Evolutionary conservation across 37 sponge, comb jelly and placozoan genomes (phyloP), one percentile per base, ranked within the genome.

Genomic region (Beroe forskalii): DNA sequence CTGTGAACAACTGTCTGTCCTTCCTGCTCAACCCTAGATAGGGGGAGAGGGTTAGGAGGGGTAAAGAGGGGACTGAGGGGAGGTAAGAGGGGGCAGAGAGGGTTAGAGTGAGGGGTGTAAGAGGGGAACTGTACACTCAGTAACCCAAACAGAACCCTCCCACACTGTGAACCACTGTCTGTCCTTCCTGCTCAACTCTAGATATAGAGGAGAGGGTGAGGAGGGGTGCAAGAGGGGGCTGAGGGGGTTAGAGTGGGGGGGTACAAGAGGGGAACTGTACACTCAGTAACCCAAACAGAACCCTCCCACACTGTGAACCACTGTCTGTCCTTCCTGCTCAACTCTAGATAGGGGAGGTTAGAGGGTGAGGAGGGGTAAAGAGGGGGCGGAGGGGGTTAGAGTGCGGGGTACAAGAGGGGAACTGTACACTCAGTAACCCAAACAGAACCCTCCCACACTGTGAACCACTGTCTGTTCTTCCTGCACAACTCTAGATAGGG

Each of bases 1-100:
- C 61, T 90, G 67, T 90, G 90, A 1, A 90, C 90, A 38, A 90
- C 67, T 17, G 90, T 90, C 42, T 90, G 66, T 62, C 90, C 66
- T 40, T 64, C 90, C 6, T 90, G 42, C 64, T 66, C 67, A 20
- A 90, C 67, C n/a, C 67, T 64, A 30, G n/a, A n/a, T 60, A 60
- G 9, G 62, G 55, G n/a, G 24, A 32, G 67, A n/a, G 28, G 28
- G 28, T 14, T 14, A n/a, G n/a, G n/a, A n/a, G n/a, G n/a, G n/a
- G n/a, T n/a, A n/a, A n/a, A n/a, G n/a, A n/a, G n/a, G n/a, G n/a
- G n/a, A n/a, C n/a, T n/a, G 20, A n/a, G n/a, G n/a, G n/a, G n/a
- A n/a, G n/a, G n/a, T n/a, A n/a, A n/a, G n/a, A n/a, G n/a, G n/a
- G n/a, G n/a, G n/a, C n/a, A n/a, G n/a, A n/a, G n/a, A n/a, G n/a